A percentile compares a stretch with the other conserved stretches of the same genome.
phyloP scores from a whole-genome alignment of 2,888 invertebrate genomes.

The Drosophila birchii region DNA sequence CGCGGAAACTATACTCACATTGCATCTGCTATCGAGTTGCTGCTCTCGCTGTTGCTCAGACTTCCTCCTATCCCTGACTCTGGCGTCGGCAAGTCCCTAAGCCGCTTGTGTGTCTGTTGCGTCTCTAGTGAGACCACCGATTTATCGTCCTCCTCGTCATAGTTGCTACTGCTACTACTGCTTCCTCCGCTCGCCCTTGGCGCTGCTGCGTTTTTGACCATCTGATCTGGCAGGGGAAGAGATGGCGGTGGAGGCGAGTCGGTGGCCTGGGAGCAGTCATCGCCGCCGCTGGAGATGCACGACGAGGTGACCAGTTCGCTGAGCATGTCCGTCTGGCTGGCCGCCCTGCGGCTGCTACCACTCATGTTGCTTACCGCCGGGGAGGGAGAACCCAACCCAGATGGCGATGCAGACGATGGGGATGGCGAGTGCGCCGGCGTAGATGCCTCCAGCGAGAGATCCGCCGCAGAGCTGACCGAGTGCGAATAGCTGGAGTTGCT shows the following conservation, averaged over 20 bases:
- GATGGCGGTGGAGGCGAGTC: constrained; percentile 14
- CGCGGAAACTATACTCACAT: constrained; percentile 61
- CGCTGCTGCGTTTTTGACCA: not conserved
- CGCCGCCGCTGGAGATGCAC: constrained; percentile 72
- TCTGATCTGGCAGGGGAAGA: constrained; percentile 8
- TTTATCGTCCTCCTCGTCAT: constrained; percentile 69
- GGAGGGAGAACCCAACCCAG: constrained; percentile 69
- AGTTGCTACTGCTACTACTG: constrained; percentile 55
- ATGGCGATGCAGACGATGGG: constrained; percentile 72
- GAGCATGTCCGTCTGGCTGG: constrained; percentile 76
- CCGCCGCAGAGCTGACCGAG: constrained; percentile 80
- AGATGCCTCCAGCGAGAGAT: constrained; percentile 84
- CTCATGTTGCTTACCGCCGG: constrained; percentile 50
- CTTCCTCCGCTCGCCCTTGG: constrained; percentile 33
- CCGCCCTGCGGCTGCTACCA: constrained; percentile 57
- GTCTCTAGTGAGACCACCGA: constrained; percentile 67
- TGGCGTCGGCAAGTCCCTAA: constrained; percentile 72
- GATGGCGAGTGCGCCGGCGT: constrained; percentile 72
- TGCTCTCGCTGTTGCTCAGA: constrained; percentile 80
- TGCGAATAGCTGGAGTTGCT: constrained; percentile 71
- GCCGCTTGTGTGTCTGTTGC: constrained; percentile 69
- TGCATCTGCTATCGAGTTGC: constrained; percentile 72
- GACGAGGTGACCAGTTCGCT: constrained; percentile 81
- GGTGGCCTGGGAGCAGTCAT: constrained; percentile 67
- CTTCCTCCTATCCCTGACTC: constrained; percentile 82